Base-by-base conservation (phyloP, 2,797 vertebrate species). In the Nyctibius grandis region DNA sequence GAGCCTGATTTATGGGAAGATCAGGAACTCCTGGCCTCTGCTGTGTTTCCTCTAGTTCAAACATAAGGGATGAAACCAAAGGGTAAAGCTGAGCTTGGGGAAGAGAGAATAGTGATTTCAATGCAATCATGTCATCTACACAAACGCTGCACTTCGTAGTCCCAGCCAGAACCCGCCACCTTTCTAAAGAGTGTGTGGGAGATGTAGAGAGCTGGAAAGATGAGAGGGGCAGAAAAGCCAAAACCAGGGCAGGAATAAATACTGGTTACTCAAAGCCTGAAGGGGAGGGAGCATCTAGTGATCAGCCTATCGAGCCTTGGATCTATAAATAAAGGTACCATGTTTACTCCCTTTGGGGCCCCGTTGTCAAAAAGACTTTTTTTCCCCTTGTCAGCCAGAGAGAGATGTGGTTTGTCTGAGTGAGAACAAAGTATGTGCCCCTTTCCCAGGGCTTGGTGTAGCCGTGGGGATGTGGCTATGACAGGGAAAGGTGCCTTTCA, bases 321-420 rank as follows among this genome's bases (percentile, higher is more conserved):
- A 89, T 96, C 93, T 88, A 23, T 91, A 96, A 96, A 92, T 92
- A 95, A 95, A 74, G 68, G 92, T 94, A 81, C 93, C 80, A 42
- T 67, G 69, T 89, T 92, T 91, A 77, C 88, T 94, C 88, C 69
- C 77, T 89, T 56, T 2, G 5, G 40, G 89, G 34, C 45, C 83
- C 40, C 28, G 12, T 77, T 95, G 83, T 86, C 82, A 89, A n/a
- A 94, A 83, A 84, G 34, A 18, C 13, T 31, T 68, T 84, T 76
- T 3, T 3, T 1, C 10, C 5, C 61, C 65, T 91, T 92, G 72
- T 90, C 85, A 97, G 19, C 70, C 80, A 78, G 36, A 60, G 23
- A 56, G 45, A 88, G 63, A 63, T n/a, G 1, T 38, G 38, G 81
- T 59, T 92, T 93, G 73, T 84, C 40, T 83, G 93, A 81, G 73